Percentiles rank a stretch among this genome's conserved stretches.
Evolutionary conservation across 2,888 invertebrate species (phyloP).

Genomic region (Drosophila mayaguana): DNA sequence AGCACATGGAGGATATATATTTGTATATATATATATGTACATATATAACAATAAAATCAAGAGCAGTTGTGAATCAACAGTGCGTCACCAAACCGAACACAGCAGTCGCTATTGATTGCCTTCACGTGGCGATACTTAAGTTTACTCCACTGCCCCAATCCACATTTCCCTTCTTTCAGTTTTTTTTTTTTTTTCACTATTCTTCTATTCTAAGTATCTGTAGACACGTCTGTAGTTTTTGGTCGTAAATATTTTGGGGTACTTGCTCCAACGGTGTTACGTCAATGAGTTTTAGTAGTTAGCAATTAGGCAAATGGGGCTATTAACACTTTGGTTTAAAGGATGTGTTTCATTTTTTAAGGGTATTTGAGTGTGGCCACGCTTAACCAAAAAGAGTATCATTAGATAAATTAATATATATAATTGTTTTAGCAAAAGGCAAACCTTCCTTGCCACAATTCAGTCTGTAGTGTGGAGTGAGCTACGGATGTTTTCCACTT

Average conservation of each 20-base stretch:
- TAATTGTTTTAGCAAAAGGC: background rate
- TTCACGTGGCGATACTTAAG: slow-evolving; percentile 72
- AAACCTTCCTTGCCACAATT: background rate
- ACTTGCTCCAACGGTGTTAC: slow-evolving; percentile 49
- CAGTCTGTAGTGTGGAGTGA: background rate
- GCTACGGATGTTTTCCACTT: background rate
- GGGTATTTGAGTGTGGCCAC: background rate
- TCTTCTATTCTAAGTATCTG: slow-evolving; percentile 23
- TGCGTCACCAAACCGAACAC: slow-evolving; percentile 62
- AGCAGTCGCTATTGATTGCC: slow-evolving; percentile 61
- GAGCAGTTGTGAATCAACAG: slow-evolving; percentile 73
- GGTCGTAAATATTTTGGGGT: slow-evolving; percentile 28
- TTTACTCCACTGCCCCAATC: slow-evolving; percentile 3
- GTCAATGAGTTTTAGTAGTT: slow-evolving; percentile 33
- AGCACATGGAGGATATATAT: slow-evolving; percentile 9
- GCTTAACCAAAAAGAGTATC: background rate
- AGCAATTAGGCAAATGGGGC: slow-evolving; percentile 24
- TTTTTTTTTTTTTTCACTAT: background rate
- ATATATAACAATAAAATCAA: slow-evolving; percentile 71
- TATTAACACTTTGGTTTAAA: slow-evolving; percentile 14
- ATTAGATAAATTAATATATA: background rate
- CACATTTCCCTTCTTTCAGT: background rate
- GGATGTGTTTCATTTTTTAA: background rate
- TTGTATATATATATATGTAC: slow-evolving; percentile 25
- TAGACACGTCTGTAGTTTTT: slow-evolving; percentile 61